These are phyloP conservation scores for Phenganax subtilis DNA, from an alignment of 92 coral and sea anemone genomes.

Conservation along the genomic window DNA sequence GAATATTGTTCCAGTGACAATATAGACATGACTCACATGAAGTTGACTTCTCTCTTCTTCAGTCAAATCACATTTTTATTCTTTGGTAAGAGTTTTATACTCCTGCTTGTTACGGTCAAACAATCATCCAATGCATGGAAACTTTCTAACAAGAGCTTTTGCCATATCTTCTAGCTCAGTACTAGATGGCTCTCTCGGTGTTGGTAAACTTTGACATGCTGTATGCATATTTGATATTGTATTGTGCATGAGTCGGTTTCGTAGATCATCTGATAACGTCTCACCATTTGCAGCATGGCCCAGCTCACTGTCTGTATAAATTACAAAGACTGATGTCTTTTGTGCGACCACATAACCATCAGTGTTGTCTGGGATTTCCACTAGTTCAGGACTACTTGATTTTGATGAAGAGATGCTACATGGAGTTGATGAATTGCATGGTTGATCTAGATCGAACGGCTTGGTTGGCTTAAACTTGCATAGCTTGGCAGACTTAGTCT, in stretches of 20 bases:
- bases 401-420: not conserved
- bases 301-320: slow-evolving; percentile 3
- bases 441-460: not conserved
- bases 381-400: not conserved
- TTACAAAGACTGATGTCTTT: not conserved
- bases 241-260: slow-evolving; percentile 6
- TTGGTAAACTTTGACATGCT: not conserved
- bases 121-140: slow-evolving; percentile 5
- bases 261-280: not conserved
- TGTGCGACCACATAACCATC: not conserved
- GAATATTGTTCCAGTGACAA: too few relatives aligned
- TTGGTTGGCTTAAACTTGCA: not conserved
- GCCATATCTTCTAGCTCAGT: slow-evolving; percentile 12
- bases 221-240: not conserved
- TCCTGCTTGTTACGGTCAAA: not conserved
- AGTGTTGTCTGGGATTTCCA: not conserved
- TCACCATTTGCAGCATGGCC: not conserved
- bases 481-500: not conserved
- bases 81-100: not conserved
- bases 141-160: slow-evolving; percentile 7
- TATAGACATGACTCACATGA: not conserved
- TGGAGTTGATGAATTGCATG: not conserved
- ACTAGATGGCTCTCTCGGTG: slow-evolving; percentile 5
- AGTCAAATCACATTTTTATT: not conserved
- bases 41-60: not conserved